phyloP scores from a whole-genome alignment of 2,113 vertebrate genomes.

The Phalacrocorax carbo region DNA sequence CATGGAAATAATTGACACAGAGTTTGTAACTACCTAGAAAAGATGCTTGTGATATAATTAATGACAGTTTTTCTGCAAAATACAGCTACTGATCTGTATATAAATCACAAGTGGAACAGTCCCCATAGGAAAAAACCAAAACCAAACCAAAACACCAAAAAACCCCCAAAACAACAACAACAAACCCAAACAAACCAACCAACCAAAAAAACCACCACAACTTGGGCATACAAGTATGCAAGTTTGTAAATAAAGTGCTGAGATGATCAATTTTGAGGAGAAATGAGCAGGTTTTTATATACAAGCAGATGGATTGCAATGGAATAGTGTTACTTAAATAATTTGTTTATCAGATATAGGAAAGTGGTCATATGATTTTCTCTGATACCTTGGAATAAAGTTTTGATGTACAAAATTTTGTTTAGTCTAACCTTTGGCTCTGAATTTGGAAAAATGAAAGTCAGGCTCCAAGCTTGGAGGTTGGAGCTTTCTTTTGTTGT shows the following conservation, averaged over 20 bases:
- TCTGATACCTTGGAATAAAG: neutral
- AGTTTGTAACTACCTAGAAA: neutral
- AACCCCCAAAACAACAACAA: too few relatives aligned
- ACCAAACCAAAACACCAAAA: neutral
- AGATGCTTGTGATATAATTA: neutral
- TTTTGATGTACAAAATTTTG: neutral
- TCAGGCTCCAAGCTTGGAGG: neutral
- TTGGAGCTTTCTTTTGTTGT: neutral
- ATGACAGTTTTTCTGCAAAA: neutral
- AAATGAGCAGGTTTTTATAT: neutral
- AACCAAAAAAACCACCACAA: too few relatives aligned
- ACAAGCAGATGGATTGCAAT: neutral
- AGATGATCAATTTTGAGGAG: neutral
- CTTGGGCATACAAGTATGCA: neutral
- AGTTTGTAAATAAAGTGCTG: neutral
- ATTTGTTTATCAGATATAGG: neutral
- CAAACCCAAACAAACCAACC: too few relatives aligned
- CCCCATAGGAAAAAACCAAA: too few relatives aligned
- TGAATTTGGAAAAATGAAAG: neutral
- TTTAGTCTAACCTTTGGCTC: neutral
- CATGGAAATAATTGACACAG: neutral
- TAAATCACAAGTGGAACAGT: neutral
- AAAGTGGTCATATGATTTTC: neutral
- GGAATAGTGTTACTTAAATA: neutral
- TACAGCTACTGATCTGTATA: neutral